phyloP scores from a whole-genome alignment of 2,113 vertebrate genomes.

The Columbina picui region DNA sequence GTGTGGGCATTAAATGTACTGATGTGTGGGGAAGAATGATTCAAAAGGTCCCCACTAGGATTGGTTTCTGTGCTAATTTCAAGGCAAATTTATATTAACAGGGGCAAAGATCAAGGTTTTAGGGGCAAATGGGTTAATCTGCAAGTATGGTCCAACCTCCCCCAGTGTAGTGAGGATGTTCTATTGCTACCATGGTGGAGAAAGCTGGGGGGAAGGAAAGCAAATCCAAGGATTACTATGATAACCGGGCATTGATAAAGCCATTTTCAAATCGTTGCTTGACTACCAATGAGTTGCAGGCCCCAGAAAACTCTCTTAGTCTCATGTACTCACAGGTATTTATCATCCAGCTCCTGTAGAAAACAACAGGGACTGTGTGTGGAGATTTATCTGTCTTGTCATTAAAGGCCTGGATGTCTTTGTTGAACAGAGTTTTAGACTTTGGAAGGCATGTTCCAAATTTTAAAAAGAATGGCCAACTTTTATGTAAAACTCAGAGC shows the following conservation, averaged over 20 bases:
- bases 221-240: background rate
- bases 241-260: rapidly evolving
- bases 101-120: background rate
- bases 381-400: background rate
- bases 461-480: background rate
- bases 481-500: background rate
- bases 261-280: background rate
- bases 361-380: background rate
- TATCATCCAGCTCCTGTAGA: background rate
- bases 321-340: background rate
- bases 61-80: background rate
- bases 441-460: background rate
- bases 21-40: background rate
- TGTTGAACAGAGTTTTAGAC: background rate
- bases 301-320: background rate
- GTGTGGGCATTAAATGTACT: background rate
- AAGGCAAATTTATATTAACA: background rate
- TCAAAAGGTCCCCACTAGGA: background rate
- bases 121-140: background rate
- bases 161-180: background rate
- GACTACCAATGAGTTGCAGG: background rate
- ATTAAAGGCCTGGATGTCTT: background rate
- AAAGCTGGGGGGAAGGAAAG: background rate
- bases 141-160: background rate
- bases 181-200: background rate